Conservation (phyloP, 2,888 invertebrate genomes). For the Metallyticus violacea region DNA sequence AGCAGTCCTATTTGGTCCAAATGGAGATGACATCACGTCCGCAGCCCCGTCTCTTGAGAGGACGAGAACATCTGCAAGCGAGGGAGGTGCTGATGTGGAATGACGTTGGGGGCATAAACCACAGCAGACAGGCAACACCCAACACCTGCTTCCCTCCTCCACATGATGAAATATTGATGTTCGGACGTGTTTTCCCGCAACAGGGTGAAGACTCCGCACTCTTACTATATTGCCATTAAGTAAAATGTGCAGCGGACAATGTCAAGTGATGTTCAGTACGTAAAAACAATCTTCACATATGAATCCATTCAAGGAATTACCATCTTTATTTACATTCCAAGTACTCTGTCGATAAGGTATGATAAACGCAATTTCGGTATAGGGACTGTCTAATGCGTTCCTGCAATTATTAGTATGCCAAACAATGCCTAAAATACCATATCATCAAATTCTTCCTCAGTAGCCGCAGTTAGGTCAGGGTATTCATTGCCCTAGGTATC, state of each 20-base stretch:
- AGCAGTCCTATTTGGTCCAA: background rate
- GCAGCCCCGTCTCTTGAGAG: background rate
- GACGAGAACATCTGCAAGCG: background rate
- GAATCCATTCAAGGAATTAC: no score
- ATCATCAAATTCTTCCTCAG: no score
- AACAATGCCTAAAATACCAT: no score
- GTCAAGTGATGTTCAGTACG: no score
- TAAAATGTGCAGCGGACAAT: background rate
- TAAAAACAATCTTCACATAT: background rate
- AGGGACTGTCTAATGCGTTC: no score
- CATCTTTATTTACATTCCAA: no score
- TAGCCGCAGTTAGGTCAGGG: no score
- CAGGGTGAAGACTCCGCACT: background rate
- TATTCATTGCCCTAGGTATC: no score
- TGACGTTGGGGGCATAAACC: background rate
- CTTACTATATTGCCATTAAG: background rate
- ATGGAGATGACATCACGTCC: background rate
- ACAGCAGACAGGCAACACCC: background rate
- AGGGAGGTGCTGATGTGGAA: background rate
- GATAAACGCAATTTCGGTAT: no score
- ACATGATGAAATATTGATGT: background rate
- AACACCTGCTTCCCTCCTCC: background rate
- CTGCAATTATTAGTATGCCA: no score
- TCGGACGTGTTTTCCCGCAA: background rate
- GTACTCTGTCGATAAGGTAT: no score